These are phyloP conservation scores for Drosophila cognata DNA, from an alignment of 2,888 invertebrate genomes.

Conservation along the genomic window DNA sequence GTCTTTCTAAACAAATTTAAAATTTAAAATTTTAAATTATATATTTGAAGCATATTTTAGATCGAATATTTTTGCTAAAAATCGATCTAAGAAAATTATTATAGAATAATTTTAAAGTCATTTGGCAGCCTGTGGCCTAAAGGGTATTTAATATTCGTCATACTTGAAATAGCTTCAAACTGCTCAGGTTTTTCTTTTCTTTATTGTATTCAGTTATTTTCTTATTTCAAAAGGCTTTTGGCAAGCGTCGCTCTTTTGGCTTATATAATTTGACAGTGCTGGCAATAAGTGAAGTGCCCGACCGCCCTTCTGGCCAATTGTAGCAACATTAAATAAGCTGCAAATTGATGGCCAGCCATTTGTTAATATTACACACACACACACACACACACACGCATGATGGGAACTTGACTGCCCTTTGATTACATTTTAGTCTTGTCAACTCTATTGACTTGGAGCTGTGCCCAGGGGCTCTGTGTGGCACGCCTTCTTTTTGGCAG, in stretches of 20 bases:
- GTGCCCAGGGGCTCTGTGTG: slow-evolving; percentile 1
- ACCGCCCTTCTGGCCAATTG: slow-evolving; percentile 53
- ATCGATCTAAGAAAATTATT: not conserved
- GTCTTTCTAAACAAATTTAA: not conserved
- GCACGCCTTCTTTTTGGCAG: slow-evolving; percentile 17
- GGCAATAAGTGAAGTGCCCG: slow-evolving; percentile 59
- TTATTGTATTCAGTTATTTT: slow-evolving; percentile 4
- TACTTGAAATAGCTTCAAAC: not conserved
- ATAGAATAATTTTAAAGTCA: not conserved
- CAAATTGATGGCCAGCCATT: slow-evolving; percentile 78
- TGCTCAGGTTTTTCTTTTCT: not conserved
- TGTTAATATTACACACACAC: slow-evolving; percentile 70
- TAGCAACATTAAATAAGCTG: slow-evolving; percentile 75
- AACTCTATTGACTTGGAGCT: slow-evolving; percentile 51
- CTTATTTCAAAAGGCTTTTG: slow-evolving; percentile 34
- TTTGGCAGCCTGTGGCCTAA: not conserved
- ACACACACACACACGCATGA: slow-evolving; percentile 31
- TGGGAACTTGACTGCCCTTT: slow-evolving; percentile 54
- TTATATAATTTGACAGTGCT: slow-evolving; percentile 72
- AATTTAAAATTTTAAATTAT: too few relatives aligned
- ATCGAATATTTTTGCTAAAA: not conserved
- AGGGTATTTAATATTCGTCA: not conserved
- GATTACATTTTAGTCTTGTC: slow-evolving; percentile 65
- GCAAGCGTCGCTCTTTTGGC: slow-evolving; percentile 49
- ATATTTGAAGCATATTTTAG: not conserved